Conservation (phyloP, 1,140 invertebrate genomes). For the Drosophila setifemur region DNA sequence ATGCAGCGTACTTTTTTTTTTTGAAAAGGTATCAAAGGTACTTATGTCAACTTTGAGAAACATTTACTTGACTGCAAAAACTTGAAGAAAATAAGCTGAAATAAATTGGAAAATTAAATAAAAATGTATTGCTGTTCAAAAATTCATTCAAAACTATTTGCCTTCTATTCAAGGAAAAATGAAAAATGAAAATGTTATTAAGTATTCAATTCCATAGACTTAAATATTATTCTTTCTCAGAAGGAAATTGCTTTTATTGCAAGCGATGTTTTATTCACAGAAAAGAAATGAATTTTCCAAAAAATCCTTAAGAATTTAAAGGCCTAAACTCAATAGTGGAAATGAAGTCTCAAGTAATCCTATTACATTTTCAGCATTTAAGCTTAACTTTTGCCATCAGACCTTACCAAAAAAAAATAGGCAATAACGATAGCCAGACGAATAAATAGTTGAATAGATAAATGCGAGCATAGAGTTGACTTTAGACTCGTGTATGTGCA, state of each 20-base stretch:
- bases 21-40: conserved; percentile 13
- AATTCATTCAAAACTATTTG: too few relatives aligned
- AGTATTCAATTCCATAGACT: too few relatives aligned
- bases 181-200: too few relatives aligned
- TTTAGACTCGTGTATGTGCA: conserved; percentile 23
- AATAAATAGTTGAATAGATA: conserved; percentile 12
- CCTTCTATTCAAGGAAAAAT: too few relatives aligned
- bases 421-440: not conserved
- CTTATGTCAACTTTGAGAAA: not conserved
- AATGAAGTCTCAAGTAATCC: conserved; percentile 34
- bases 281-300: not conserved
- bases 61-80: not conserved
- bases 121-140: too few relatives aligned
- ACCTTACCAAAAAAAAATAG: not conserved
- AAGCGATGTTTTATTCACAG: not conserved
- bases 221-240: not conserved
- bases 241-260: not conserved
- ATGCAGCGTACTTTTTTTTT: conserved; percentile 1
- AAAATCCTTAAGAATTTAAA: not conserved
- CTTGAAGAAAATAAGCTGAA: too few relatives aligned
- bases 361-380: conserved; percentile 31
- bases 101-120: not conserved
- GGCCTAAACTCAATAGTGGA: conserved; percentile 4
- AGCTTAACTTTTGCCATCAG: conserved; percentile 1
- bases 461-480: conserved; percentile 18